Percentiles rank a stretch among this genome's conserved stretches.
Conservation (phyloP, 2,888 invertebrate species). For the Meteorus cinctellus region DNA sequence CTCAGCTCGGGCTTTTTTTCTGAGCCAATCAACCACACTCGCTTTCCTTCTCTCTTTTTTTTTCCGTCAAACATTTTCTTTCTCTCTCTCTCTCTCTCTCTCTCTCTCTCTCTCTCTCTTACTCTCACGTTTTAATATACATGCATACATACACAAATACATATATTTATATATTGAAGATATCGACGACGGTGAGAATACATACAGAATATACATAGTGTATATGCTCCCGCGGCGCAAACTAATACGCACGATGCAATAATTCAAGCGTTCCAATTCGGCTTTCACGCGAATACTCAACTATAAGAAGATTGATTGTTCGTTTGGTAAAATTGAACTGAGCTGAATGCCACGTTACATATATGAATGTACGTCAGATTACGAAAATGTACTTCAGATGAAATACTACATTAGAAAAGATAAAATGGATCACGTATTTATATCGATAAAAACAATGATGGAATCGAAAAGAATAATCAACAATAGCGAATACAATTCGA, state of each 20-base stretch:
- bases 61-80: constrained; percentile 28
- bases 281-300: constrained; percentile 36
- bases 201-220: constrained; percentile 18
- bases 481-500: too few species aligned
- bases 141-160: too few species aligned
- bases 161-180: constrained; percentile 27
- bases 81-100: constrained; percentile 14
- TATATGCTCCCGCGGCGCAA: constrained; percentile 56
- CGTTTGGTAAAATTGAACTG: constrained; percentile 17
- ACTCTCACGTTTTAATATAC: constrained; percentile 35
- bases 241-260: constrained; percentile 63
- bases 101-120: constrained; percentile 15
- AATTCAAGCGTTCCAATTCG: constrained; percentile 61
- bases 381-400: neutral
- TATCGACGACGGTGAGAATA: constrained; percentile 25
- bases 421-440: too few species aligned
- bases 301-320: constrained; percentile 25
- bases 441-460: neutral
- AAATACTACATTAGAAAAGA: too few species aligned
- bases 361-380: neutral
- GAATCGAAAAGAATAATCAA: neutral
- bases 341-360: neutral
- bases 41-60: constrained; percentile 53
- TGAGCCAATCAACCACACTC: constrained; percentile 67
- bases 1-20: constrained; percentile 59